Conservation (phyloP, 2,797 vertebrate species). For the Periparus ater region DNA sequence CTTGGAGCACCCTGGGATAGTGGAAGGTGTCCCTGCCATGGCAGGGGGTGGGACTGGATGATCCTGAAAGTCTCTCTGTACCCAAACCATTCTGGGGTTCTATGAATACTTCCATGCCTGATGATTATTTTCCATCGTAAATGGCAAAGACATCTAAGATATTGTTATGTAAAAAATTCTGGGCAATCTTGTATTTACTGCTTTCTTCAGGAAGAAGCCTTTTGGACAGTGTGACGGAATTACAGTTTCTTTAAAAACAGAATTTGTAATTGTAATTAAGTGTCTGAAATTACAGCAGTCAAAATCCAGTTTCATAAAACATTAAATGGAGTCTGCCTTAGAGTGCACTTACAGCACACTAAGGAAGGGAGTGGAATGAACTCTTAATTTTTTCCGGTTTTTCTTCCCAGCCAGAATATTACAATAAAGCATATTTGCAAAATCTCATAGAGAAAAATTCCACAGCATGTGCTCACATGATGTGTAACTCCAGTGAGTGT, state of each 20-base stretch:
- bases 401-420: neutral
- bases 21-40: neutral
- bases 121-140: neutral
- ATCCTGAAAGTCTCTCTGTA: no score
- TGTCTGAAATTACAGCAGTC: conserved; percentile 54
- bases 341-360: conserved; percentile 17
- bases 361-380: neutral
- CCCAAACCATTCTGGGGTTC: neutral
- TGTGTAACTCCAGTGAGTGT: neutral
- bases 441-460: neutral
- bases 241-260: conserved; percentile 31
- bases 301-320: conserved; percentile 52
- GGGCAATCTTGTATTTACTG: accelerated
- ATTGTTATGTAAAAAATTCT: neutral
- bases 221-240: neutral
- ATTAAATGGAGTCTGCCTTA: conserved; percentile 24
- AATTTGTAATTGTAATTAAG: conserved; percentile 47
- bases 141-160: neutral
- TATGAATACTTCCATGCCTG: neutral
- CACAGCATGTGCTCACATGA: neutral
- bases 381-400: neutral
- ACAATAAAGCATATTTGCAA: neutral
- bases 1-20: accelerated
- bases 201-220: neutral
- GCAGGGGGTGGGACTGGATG: accelerated